phyloP scores from a whole-genome alignment of 1,140 invertebrate species.

The Danaus plexippus region DNA sequence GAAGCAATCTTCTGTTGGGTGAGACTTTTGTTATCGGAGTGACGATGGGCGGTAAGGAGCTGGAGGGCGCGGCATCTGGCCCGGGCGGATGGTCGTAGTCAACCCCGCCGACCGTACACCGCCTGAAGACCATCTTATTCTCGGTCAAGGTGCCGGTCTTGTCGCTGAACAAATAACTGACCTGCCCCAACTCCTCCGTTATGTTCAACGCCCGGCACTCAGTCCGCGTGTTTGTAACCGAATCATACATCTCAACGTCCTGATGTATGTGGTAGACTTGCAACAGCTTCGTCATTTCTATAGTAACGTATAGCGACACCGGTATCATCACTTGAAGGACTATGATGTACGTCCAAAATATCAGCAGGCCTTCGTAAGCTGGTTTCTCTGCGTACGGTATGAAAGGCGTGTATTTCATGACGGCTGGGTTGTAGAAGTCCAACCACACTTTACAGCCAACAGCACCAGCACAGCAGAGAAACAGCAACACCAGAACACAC shows the following conservation, averaged over 20 bases:
- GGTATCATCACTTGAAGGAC: constrained; percentile 98
- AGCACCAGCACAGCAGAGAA: constrained; percentile 93
- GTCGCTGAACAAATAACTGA: constrained; percentile 97
- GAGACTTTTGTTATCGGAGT: constrained; percentile 72
- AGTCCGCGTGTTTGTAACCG: constrained; percentile 85
- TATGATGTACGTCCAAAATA: constrained; percentile 96
- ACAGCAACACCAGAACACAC: constrained; percentile 94
- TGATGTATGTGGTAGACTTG: constrained; percentile 97
- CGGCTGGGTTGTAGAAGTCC: constrained; percentile 38
- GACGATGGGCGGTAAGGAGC: constrained; percentile 68
- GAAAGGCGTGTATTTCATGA: constrained; percentile 74
- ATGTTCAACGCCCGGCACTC: constrained; percentile 97
- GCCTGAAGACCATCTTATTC: constrained; percentile 96
- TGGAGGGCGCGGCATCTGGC: constrained; percentile 69
- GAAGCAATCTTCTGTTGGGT: constrained; percentile 77
- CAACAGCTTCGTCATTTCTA: constrained; percentile 96
- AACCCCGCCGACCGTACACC: constrained; percentile 89
- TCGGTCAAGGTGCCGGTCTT: constrained; percentile 98
- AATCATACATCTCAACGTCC: constrained; percentile 89
- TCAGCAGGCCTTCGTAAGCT: constrained; percentile 86
- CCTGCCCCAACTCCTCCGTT: constrained; percentile 96
- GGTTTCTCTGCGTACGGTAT: constrained; percentile 73
- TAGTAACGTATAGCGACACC: constrained; percentile 95
- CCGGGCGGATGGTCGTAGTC: constrained; percentile 89
- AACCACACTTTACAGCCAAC: constrained; percentile 92